phyloP scores from a whole-genome alignment of 1,140 invertebrate species.

The Alviniconcha marisindica region DNA sequence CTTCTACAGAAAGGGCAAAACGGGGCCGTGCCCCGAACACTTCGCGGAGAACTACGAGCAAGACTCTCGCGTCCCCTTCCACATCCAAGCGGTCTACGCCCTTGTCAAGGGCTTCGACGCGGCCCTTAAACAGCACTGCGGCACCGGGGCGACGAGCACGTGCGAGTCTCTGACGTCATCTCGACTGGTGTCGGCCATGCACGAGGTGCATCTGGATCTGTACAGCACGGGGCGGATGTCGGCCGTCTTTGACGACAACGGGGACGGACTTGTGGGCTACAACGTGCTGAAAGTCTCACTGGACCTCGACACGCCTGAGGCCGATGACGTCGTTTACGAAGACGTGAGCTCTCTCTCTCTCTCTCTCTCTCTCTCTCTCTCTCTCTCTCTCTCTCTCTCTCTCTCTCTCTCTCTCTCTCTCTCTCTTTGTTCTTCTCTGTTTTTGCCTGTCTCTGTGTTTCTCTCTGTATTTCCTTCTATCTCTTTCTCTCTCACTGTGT shows the following conservation, averaged over 20 bases:
- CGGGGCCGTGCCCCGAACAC: not conserved
- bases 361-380: not conserved
- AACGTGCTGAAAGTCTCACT: conserved; percentile 9
- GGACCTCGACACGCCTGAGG: not conserved
- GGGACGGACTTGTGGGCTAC: conserved; percentile 36
- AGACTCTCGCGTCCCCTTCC: conserved; percentile 25
- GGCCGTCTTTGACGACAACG: conserved; percentile 26
- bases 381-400: not conserved
- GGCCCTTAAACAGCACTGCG: not conserved
- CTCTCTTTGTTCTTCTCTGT: not conserved
- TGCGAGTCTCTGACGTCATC: not conserved
- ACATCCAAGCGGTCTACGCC: conserved; percentile 8
- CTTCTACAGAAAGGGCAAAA: conserved; percentile 22
- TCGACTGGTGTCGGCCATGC: not conserved
- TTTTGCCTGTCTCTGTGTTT: not conserved
- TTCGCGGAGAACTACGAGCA: not conserved
- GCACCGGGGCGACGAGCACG: not conserved
- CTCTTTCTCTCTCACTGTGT: no score
- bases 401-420: not conserved
- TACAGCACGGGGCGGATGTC: not conserved
- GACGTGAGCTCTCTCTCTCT: not conserved
- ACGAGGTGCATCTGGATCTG: conserved; percentile 27
- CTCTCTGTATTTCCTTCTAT: no score
- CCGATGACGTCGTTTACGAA: not conserved
- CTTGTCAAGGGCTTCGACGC: conserved; percentile 7